A percentile compares a stretch with the other conserved stretches of the same genome.
These are phyloP conservation scores for Zoanthus sansibaricus DNA, from an alignment of 92 coral and sea anemone genomes.

Conservation along the genomic window DNA sequence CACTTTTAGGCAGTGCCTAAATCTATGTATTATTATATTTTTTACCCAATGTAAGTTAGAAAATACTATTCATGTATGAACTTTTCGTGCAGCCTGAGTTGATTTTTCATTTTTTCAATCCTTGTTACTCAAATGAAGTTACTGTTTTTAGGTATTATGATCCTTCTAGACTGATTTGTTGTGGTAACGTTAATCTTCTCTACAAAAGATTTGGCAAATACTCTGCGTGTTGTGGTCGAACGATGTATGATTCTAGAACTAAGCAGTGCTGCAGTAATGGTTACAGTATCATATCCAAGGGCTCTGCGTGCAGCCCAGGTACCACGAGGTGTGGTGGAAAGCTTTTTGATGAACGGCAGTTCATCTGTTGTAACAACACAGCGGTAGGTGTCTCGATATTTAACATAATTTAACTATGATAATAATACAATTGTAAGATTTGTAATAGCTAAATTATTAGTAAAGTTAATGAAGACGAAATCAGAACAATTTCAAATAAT, in stretches of 20 bases:
- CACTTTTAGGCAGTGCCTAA: too few species aligned
- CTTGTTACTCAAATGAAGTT: background rate
- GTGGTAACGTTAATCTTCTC: conserved; percentile 18
- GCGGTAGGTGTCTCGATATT: background rate
- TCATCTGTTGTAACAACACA: conserved; percentile 26
- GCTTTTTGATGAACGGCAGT: background rate
- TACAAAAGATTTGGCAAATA: conserved; percentile 25
- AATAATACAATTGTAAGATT: too few species aligned
- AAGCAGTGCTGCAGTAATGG: conserved; percentile 17
- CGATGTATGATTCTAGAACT: conserved; percentile 21
- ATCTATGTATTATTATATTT: too few species aligned
- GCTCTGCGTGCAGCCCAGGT: background rate
- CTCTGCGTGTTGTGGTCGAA: conserved; percentile 22
- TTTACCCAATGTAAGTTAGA: too few species aligned
- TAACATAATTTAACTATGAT: too few species aligned
- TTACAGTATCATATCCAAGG: background rate
- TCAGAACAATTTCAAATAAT: too few species aligned
- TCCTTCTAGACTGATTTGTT: conserved; percentile 29
- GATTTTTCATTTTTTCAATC: background rate
- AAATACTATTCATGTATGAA: too few species aligned
- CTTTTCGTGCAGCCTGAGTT: background rate
- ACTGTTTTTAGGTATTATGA: conserved; percentile 13
- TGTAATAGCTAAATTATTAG: too few species aligned
- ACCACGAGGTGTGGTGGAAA: conserved; percentile 18
- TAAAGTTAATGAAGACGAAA: too few species aligned